Percentiles rank a stretch among this genome's conserved stretches.
These are phyloP conservation scores for Kryphioiulus occultus DNA, from an alignment of 2,888 invertebrate genomes.

Conservation along the genomic window DNA sequence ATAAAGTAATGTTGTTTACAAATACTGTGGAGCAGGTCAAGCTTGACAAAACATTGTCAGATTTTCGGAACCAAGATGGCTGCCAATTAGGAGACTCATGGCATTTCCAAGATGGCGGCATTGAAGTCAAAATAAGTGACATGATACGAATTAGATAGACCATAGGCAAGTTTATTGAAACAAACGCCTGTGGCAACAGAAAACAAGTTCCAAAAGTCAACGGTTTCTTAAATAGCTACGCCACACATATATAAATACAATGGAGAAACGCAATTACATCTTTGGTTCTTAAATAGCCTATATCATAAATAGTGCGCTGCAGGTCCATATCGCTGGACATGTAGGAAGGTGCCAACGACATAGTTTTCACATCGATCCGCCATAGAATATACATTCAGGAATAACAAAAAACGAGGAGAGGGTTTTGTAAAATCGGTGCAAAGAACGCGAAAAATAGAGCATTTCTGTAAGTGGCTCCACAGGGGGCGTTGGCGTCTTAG, in stretches of 20 bases:
- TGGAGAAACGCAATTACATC: slow-evolving; percentile 35
- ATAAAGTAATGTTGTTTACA: no score
- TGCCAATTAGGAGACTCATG: no score
- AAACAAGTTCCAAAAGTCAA: slow-evolving; percentile 39
- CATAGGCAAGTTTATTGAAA: not conserved
- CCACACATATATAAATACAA: slow-evolving; percentile 14
- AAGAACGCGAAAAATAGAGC: not conserved
- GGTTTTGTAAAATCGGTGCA: slow-evolving; percentile 10
- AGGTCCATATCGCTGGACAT: not conserved
- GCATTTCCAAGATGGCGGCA: no score
- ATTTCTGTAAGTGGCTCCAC: not conserved
- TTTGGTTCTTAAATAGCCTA: slow-evolving; percentile 45
- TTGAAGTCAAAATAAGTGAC: not conserved
- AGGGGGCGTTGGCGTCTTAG: not conserved
- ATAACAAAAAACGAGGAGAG: not conserved
- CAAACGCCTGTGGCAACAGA: slow-evolving; percentile 4
- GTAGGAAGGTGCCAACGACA: slow-evolving; percentile 23
- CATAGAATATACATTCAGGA: not conserved
- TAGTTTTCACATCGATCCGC: not conserved
- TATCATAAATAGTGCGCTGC: slow-evolving; percentile 21
- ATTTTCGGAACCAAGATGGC: no score
- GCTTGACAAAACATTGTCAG: no score
- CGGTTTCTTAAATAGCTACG: slow-evolving; percentile 26
- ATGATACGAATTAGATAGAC: not conserved
- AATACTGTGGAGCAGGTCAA: no score